A percentile compares a stretch with the other conserved stretches of the same genome.
Evolutionary conservation across 2,113 vertebrate species (phyloP).

Genomic region (Istiophorus platypterus): DNA sequence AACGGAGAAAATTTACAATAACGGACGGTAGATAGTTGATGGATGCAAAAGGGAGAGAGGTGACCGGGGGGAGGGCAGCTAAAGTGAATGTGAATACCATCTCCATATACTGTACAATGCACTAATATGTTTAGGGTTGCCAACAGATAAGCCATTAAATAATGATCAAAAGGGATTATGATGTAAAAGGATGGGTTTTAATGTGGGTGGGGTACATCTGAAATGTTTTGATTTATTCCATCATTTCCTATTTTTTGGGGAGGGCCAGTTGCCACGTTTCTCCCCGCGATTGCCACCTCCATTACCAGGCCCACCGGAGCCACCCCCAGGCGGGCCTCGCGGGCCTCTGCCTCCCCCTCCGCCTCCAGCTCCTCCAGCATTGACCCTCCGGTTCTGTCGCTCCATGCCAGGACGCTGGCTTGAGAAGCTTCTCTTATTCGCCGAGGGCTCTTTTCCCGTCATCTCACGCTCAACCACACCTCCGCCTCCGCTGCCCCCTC

Average conservation of each 20-base stretch:
- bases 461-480: slow-evolving; percentile 83
- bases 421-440: slow-evolving; percentile 93
- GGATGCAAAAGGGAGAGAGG: slow-evolving; percentile 58
- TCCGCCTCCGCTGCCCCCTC: slow-evolving; percentile 75
- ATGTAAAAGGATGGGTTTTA: slow-evolving; percentile 43
- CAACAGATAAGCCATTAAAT: slow-evolving; percentile 66
- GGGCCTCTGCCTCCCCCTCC: slow-evolving; percentile 84
- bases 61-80: slow-evolving; percentile 24
- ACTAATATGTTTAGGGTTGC: slow-evolving; percentile 73
- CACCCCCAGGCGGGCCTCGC: slow-evolving; percentile 80
- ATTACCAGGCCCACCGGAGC: slow-evolving; percentile 75
- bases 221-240: slow-evolving; percentile 74
- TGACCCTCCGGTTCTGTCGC: slow-evolving; percentile 90
- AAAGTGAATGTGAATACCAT: slow-evolving; percentile 75
- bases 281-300: slow-evolving; percentile 84
- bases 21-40: slow-evolving; percentile 73
- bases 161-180: slow-evolving; percentile 63
- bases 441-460: slow-evolving; percentile 78
- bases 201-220: slow-evolving; percentile 65
- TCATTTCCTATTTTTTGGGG: slow-evolving; percentile 93
- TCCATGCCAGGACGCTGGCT: slow-evolving; percentile 95
- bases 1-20: slow-evolving; percentile 74
- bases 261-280: slow-evolving; percentile 90
- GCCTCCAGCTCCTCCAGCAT: slow-evolving; percentile 79
- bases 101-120: slow-evolving; percentile 79